Conservation (phyloP, 37 sponge, comb jelly and placozoan species). For the Tethya wilhelma region DNA sequence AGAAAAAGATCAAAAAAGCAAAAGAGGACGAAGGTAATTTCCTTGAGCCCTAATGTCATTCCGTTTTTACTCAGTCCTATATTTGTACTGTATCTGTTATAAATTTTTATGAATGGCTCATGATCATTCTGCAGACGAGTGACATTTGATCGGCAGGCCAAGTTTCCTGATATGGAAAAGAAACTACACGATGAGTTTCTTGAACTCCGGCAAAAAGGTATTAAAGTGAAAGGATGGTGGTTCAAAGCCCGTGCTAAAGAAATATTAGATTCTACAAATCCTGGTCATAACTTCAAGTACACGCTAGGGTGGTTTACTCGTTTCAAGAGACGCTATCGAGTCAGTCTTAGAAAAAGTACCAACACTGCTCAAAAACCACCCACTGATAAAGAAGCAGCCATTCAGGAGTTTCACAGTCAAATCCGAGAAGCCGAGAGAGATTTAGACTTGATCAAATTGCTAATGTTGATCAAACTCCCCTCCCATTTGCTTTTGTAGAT, state of each 20-base stretch:
- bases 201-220: not conserved
- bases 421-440: constrained; percentile 21
- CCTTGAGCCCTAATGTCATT: too few relatives aligned
- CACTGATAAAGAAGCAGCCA: constrained; percentile 3
- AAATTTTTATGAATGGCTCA: not conserved
- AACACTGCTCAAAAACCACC: constrained; percentile 35
- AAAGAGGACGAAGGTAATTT: not conserved
- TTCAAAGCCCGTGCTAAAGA: not conserved
- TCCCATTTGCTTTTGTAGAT: constrained; percentile 48
- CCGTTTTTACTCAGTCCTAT: too few relatives aligned
- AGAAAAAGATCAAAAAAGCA: not conserved
- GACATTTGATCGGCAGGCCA: not conserved
- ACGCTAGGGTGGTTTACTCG: constrained; percentile 13
- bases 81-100: not conserved
- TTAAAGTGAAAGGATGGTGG: constrained; percentile 20
- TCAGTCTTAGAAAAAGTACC: constrained; percentile 24
- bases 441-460: constrained; percentile 3
- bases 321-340: constrained; percentile 11
- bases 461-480: constrained; percentile 41
- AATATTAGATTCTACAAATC: not conserved
- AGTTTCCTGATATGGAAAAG: constrained; percentile 8
- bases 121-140: not conserved
- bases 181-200: not conserved
- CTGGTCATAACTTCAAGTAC: not conserved
- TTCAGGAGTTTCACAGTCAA: constrained; percentile 44